Evolutionary conservation across 2,888 invertebrate species (phyloP).

Genomic region (Drosophila paranaensis): DNA sequence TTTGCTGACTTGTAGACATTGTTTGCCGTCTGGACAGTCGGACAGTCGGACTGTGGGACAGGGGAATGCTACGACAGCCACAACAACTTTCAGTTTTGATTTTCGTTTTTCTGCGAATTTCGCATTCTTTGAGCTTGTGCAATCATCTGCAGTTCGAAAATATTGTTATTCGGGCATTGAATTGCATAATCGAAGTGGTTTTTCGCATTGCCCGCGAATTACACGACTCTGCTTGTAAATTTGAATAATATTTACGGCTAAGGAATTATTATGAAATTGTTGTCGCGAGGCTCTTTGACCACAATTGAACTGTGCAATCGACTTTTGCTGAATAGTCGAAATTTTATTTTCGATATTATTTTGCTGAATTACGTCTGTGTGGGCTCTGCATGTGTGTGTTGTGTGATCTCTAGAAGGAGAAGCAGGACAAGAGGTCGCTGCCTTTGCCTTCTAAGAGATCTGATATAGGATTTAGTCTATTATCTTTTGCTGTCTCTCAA

Average conservation of each 20-base stretch:
- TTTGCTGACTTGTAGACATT: slow-evolving; percentile 66
- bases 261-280: background rate
- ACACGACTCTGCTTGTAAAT: slow-evolving; percentile 17
- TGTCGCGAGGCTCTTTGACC: background rate
- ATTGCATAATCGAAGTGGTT: slow-evolving; percentile 48
- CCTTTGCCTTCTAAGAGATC: too few relatives aligned
- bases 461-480: too few relatives aligned
- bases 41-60: slow-evolving; percentile 13
- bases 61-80: slow-evolving; percentile 36
- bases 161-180: slow-evolving; percentile 17
- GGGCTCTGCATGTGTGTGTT: background rate
- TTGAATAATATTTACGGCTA: slow-evolving; percentile 21
- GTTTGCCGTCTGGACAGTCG: slow-evolving; percentile 21
- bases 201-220: slow-evolving; percentile 26
- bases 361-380: background rate
- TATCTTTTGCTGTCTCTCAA: too few relatives aligned
- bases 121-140: slow-evolving; percentile 53
- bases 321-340: background rate
- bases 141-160: slow-evolving; percentile 24
- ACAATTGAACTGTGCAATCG: background rate
- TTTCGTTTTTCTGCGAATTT: slow-evolving; percentile 36
- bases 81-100: slow-evolving; percentile 20
- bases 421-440: too few relatives aligned
- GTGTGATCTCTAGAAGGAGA: too few relatives aligned
- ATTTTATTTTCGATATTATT: too few relatives aligned